These are phyloP conservation scores for Premnoplex brunnescens DNA, from an alignment of 2,797 vertebrate genomes.

Conservation along the genomic window DNA sequence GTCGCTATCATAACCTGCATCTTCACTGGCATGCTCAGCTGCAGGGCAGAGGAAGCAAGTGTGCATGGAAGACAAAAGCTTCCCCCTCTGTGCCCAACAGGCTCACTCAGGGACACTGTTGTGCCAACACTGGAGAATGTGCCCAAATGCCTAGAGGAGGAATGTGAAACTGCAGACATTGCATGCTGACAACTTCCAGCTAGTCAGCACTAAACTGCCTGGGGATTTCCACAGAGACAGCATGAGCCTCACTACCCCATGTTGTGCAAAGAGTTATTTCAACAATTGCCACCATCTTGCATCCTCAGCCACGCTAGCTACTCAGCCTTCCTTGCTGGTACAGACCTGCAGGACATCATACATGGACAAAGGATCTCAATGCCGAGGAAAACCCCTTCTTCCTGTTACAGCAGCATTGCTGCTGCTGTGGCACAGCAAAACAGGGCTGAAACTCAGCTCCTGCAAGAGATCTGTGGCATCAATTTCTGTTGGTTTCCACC, in stretches of 20 bases:
- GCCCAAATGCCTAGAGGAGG: background rate
- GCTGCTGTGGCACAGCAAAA: background rate
- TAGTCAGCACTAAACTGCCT: background rate
- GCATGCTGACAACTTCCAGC: background rate
- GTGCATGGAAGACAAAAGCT: background rate
- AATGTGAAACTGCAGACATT: background rate
- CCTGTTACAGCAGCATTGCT: background rate
- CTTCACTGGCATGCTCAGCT: background rate
- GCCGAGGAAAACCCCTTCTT: background rate
- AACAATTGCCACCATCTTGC: background rate
- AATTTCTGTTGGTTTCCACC: conserved; percentile 23
- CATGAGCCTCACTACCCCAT: background rate
- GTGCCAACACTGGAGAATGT: background rate
- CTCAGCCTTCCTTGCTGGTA: background rate
- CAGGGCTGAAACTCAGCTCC: background rate
- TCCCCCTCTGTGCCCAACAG: background rate
- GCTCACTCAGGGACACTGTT: background rate
- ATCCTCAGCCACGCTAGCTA: background rate
- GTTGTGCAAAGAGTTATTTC: background rate
- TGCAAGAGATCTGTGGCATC: conserved; percentile 28
- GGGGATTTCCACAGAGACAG: background rate
- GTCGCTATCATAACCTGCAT: background rate
- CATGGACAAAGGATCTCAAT: background rate
- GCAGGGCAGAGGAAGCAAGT: background rate
- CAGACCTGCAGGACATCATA: background rate